Conservation (phyloP, 1,140 invertebrate species). For the Papilio dardanus region DNA sequence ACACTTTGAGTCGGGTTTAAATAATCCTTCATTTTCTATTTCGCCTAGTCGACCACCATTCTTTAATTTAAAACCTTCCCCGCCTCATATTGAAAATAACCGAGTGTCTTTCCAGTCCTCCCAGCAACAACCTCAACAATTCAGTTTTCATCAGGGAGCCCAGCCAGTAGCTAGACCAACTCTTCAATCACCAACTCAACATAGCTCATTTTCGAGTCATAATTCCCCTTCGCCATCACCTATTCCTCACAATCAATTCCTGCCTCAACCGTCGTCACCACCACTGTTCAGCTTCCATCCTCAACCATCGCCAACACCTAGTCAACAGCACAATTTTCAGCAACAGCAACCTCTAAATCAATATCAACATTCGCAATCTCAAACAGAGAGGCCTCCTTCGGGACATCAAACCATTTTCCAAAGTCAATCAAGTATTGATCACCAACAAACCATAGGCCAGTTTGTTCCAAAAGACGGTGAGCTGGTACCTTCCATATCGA, state of each 20-base stretch:
- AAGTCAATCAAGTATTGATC: constrained; percentile 56
- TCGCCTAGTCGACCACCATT: constrained; percentile 67
- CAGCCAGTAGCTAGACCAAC: constrained; percentile 59
- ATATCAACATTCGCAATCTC: constrained; percentile 52
- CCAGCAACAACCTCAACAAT: constrained; percentile 70
- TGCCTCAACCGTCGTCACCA: constrained; percentile 75
- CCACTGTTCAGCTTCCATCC: constrained; percentile 70
- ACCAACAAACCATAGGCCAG: constrained; percentile 73
- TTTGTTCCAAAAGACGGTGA: constrained; percentile 85
- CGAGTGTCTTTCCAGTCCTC: constrained; percentile 68
- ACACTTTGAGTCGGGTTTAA: constrained; percentile 71
- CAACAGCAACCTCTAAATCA: constrained; percentile 53
- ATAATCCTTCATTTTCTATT: constrained; percentile 57
- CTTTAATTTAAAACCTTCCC: constrained; percentile 80
- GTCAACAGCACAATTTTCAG: constrained; percentile 53
- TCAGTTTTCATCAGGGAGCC: constrained; percentile 73
- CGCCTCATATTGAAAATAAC: constrained; percentile 75
- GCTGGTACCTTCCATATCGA: constrained; percentile 88
- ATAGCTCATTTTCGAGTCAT: constrained; percentile 59
- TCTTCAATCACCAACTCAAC: constrained; percentile 50
- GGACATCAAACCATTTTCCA: constrained; percentile 54
- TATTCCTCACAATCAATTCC: constrained; percentile 67
- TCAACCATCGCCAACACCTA: constrained; percentile 66
- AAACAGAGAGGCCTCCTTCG: constrained; percentile 62
- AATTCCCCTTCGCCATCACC: constrained; percentile 64